Evolutionary conservation across 2,113 vertebrate genomes (phyloP).

Genomic region (Aleadryas rufinucha): DNA sequence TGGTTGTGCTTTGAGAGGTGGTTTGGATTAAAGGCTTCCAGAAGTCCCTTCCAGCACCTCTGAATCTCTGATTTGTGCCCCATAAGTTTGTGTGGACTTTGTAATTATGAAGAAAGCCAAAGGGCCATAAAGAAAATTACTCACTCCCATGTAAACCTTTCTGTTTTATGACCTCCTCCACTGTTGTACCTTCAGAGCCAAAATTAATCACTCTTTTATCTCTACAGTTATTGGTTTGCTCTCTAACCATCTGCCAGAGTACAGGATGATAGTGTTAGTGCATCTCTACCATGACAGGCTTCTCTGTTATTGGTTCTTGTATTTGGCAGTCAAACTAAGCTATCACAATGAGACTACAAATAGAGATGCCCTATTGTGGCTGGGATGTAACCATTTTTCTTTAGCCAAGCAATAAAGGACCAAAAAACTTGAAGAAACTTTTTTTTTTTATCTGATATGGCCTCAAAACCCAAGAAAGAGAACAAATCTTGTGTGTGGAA

Average conservation of each 20-base stretch:
- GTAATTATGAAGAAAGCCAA: background rate
- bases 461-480: background rate
- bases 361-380: rapidly evolving
- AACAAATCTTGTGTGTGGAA: rapidly evolving
- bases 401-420: background rate
- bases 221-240: background rate
- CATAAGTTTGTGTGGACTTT: background rate
- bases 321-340: background rate
- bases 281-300: background rate
- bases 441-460: background rate
- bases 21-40: background rate
- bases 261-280: background rate
- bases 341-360: background rate
- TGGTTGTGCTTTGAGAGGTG: background rate
- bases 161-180: background rate
- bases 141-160: background rate
- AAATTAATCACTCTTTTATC: background rate
- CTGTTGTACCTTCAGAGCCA: background rate
- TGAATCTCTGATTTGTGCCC: background rate
- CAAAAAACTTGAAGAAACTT: background rate
- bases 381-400: background rate
- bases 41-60: background rate
- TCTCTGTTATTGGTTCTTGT: background rate
- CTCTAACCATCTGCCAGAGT: background rate
- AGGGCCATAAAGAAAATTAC: background rate